Base-by-base conservation (phyloP, 2,113 vertebrate species). In the Alethe castanea region DNA sequence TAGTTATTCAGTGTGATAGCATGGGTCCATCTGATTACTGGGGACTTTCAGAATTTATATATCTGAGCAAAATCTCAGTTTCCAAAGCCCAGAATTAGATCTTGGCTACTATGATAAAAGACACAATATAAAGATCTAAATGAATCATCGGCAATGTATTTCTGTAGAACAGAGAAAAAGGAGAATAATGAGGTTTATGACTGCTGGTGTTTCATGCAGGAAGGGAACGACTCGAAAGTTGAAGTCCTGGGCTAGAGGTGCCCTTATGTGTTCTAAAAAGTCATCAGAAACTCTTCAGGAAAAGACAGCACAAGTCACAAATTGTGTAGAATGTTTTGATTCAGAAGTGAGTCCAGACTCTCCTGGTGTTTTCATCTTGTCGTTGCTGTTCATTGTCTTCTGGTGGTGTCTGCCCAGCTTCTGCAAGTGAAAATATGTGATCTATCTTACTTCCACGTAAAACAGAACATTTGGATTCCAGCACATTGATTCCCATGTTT, bases 1-100 rank as follows among this genome's bases (percentile, higher is more conserved):
- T 35, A 28, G 15, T 52, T 83, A 12, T 52, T 84, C n/a, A 74
- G 15, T 60, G n/a, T 0, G 0, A 6, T 56, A 18, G 16, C 0
- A 0, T 5, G 2, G 4, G 7, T 53, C 24, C 18, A 7, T 61
- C 28, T 84, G 25, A 8, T 45, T 77, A 31, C 42, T 80, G n/a
- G 14, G 12, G 36, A 33, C 62, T 56, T 86, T 47, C 48, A 42
- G 24, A 48, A 18, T 74, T 71, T 38, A 17, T 65, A 80, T 88
- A 26, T 48, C 25, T 72, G 38, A 90, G 11, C 8, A 61, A 86
- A 80, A 86, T 22, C 31, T 73, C 13, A 7, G 4, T 80, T 61
- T 82, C n/a, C 17, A 36, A 81, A 74, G 6, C 9, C 12, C 22
- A 23, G 22, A 60, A 38, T 71, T 69, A 65, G n/a, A 19, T 67